These are phyloP conservation scores for Drosophila murphyi DNA, from an alignment of 1,140 invertebrate genomes.

Conservation along the genomic window DNA sequence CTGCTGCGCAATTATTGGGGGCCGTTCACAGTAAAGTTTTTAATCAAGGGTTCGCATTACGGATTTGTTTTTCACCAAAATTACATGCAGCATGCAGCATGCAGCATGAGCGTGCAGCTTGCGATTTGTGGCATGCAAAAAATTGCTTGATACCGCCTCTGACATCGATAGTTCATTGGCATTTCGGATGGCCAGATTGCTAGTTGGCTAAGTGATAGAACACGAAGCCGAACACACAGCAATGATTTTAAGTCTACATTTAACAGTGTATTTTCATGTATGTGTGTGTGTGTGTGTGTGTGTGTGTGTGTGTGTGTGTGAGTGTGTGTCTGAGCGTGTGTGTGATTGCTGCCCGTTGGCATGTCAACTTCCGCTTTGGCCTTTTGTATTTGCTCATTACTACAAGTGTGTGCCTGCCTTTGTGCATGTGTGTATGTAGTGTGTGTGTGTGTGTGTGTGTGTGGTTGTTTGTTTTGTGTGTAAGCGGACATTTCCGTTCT, in stretches of 20 bases:
- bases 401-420: constrained; percentile 21
- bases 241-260: not conserved
- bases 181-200: constrained; percentile 15
- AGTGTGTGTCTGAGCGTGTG: constrained; percentile 15
- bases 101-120: constrained; percentile 7
- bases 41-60: constrained; percentile 65
- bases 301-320: constrained; percentile 15
- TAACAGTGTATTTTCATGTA: not conserved
- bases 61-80: constrained; percentile 50
- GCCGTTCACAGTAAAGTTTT: constrained; percentile 15
- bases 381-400: constrained; percentile 65
- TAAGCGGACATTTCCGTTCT: constrained; percentile 50
- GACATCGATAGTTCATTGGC: constrained; percentile 50
- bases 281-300: not conserved
- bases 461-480: constrained; percentile 8
- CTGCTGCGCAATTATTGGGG: constrained; percentile 56
- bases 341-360: constrained; percentile 27
- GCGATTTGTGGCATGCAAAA: constrained; percentile 53
- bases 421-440: constrained; percentile 1
- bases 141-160: constrained; percentile 31
- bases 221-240: constrained; percentile 17
- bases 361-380: constrained; percentile 38
- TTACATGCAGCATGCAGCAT: constrained; percentile 39
- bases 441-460: not conserved
- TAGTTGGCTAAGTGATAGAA: constrained; percentile 48